Conservation (phyloP, 2,113 vertebrate genomes). For the Myrmophylax atrothorax region DNA sequence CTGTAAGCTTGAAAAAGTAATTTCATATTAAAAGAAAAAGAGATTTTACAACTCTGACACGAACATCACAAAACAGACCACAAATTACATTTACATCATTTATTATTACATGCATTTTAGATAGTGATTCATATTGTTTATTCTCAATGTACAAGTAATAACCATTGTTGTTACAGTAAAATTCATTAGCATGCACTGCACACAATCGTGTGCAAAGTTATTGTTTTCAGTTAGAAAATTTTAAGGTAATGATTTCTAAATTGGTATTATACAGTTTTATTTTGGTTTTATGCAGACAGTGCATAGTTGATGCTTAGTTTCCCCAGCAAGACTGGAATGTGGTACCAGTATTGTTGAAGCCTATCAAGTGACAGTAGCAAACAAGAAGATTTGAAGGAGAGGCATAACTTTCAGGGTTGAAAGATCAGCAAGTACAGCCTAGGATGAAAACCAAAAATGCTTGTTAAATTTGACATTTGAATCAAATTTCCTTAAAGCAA, state of each 20-base stretch:
- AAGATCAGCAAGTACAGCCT: slow-evolving; percentile 98
- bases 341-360: slow-evolving; percentile 10
- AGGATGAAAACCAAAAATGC: slow-evolving; percentile 57
- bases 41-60: background rate
- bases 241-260: slow-evolving; percentile 62
- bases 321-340: slow-evolving; percentile 55
- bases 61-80: slow-evolving; percentile 16
- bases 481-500: slow-evolving; percentile 15
- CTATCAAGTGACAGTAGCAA: slow-evolving; percentile 87
- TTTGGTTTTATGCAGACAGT: slow-evolving; percentile 78
- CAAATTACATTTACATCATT: slow-evolving; percentile 39
- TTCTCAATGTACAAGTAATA: background rate
- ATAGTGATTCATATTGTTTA: background rate
- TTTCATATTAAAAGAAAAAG: background rate
- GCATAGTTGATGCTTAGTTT: slow-evolving; percentile 75
- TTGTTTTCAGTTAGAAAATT: slow-evolving; percentile 51
- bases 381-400: slow-evolving; percentile 97
- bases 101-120: slow-evolving; percentile 61
- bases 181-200: slow-evolving; percentile 63
- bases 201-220: slow-evolving; percentile 40
- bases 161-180: slow-evolving; percentile 27
- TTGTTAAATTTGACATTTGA: slow-evolving; percentile 46
- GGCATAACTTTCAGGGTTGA: slow-evolving; percentile 98
- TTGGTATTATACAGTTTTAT: slow-evolving; percentile 46
- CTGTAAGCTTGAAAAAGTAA: background rate